Evolutionary conservation across 2,888 invertebrate genomes (phyloP), one percentile per base, ranked within the genome.

Genomic region (Galerucella nymphaeae): DNA sequence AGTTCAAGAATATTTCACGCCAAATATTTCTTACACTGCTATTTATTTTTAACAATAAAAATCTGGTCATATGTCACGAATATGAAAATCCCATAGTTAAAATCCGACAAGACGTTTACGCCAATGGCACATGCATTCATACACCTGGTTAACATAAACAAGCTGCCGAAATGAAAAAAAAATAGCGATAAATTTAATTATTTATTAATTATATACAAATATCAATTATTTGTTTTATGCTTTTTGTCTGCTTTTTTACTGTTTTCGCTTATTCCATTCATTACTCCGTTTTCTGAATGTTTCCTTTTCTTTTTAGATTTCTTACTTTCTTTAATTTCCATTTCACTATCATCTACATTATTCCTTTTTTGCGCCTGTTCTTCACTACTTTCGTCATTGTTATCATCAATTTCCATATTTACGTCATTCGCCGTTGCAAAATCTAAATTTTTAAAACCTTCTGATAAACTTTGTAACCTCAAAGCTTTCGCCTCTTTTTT

Each of bases 401-500:
- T 67, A 16, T 71, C 72, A n/a, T 57, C 58, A 55, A 55, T 64
- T 48, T 66, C 61, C 55, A 72, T 70, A 48, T 67, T 66, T 23
- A 71, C 62, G 55, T 74, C 62, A 41, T 42, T 18, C 5, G 65
- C 57, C 16, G 55, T 64, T 8, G 53, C 67, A 59, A 74, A 77
- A 64, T 76, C 73, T 20, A 74, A 66, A 23, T 65, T 64, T 59
- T n/a, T 75, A 62, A 80, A 77, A 3, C 89, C 89, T 79, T 89
- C 85, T 0, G 88, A 87, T 77, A 88, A 85, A 72, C 87, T 85
- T 72, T 87, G 83, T 41, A 87, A 81, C 61, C 89, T 84, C 70
- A 88, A 79, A 73, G 85, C 80, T 71, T 87, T 87, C 18, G 88
- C 83, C 80, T 88, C 87, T 78, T 89, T 89, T 76, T 88, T 89